phyloP scores from a whole-genome alignment of 2,888 invertebrate species.

The Perizoma affinitatum region DNA sequence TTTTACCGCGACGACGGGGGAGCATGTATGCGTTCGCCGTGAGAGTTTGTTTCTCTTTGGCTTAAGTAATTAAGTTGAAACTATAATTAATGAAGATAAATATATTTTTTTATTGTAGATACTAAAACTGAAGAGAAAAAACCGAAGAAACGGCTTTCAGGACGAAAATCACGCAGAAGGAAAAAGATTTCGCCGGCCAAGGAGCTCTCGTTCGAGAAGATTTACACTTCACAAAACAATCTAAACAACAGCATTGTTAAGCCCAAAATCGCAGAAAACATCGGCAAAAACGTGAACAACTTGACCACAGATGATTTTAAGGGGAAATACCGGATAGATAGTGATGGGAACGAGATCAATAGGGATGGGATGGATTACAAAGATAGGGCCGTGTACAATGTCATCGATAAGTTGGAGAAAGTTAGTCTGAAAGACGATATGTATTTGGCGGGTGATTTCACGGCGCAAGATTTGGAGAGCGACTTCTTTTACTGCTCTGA shows the following conservation, averaged over 20 bases:
- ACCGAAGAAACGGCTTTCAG: constrained; percentile 64
- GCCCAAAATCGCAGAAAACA: constrained; percentile 54
- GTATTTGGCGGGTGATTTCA: constrained; percentile 68
- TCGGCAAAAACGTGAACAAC: constrained; percentile 74
- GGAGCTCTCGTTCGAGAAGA: constrained; percentile 45
- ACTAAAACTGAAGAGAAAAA: constrained; percentile 60
- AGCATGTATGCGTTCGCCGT: too few relatives aligned
- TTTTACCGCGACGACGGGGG: too few relatives aligned
- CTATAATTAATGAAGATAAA: too few relatives aligned
- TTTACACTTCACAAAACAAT: constrained; percentile 38
- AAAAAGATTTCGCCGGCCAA: constrained; percentile 68
- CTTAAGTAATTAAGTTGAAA: too few relatives aligned
- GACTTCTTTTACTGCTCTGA: constrained; percentile 68
- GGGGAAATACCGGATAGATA: constrained; percentile 42
- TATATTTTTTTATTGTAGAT: constrained; percentile 42
- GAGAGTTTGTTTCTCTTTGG: too few relatives aligned
- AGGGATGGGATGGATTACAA: constrained; percentile 35
- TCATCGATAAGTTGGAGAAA: constrained; percentile 71
- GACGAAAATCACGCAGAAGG: constrained; percentile 65
- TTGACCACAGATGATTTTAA: constrained; percentile 46
- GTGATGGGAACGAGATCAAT: constrained; percentile 19
- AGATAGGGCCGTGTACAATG: constrained; percentile 59
- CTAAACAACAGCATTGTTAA: constrained; percentile 39
- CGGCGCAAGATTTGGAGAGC: constrained; percentile 63
- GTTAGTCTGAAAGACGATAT: constrained; percentile 70